Evolutionary conservation across 2,797 vertebrate genomes (phyloP), one percentile per base, ranked within the genome.

Genomic region (Tiaroga cobitis): DNA sequence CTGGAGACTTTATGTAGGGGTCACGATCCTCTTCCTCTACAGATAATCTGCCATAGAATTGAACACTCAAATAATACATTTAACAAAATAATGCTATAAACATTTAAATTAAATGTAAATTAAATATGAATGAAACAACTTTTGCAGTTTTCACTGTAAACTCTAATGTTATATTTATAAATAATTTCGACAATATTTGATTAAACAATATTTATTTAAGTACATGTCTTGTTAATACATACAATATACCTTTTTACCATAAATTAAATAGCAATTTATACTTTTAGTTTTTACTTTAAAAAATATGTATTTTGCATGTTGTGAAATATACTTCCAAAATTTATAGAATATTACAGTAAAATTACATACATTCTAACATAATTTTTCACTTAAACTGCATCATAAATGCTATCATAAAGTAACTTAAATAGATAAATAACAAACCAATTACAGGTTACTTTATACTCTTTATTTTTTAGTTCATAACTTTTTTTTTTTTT

Each of bases 1-100:
- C 21, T 70, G 37, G 24, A 76, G 56, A 34, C 18, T 49, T 69
- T 43, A 77, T 49, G 74, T 26, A 49, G 92, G 87, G 90, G 92
- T 90, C 80, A 80, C 39, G 29, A 18, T 87, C 90, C 75, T 32
- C 5, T 63, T 63, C 18, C 26, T 82, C 19, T 21, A 73, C 19
- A n/a, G 13, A n/a, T 11, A 32, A 76, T 18, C 39, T 5, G 13
- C 3, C 18, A 24, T 3, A 21, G 5, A 34, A 67, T 39, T 39
- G 18, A 72, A 54, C 67, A 21, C 43, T 2, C 9, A 34, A 80
- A n/a, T 54, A 69, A 29, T 67, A 34, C 11, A 34, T n/a, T 56
- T 70, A n/a, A 72, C 37, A 21, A 81, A 34, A 70, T 39, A 37
- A 56, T 34, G 10, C 11, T 24, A 54, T 59, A 5, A 29, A 32